Evolutionary conservation across 1,140 invertebrate species (phyloP), one percentile per base, ranked within the genome.

Genomic region (Drosophila takahashii): DNA sequence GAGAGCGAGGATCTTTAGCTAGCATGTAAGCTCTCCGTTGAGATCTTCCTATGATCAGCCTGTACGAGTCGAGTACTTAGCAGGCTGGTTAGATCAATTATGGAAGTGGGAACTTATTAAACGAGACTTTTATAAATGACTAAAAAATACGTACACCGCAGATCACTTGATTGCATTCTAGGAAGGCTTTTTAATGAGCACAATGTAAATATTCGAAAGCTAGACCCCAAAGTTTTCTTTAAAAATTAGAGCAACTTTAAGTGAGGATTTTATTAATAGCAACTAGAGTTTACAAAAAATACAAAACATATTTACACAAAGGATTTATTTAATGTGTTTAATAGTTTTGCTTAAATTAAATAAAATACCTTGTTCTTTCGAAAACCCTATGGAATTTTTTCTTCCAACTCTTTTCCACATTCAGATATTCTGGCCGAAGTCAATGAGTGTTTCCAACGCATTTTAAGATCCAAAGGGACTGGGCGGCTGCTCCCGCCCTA

Each of bases 71-170:
- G 66, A 36, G 50, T 70, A 70, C 66, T 70, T 70, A 70, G 51
- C 66, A 70, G 41, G 27, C 36, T 70, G 65, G 64, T 57, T 70
- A 57, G 66, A 70, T 70, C 66, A 70, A 70, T 70, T 70, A 70
- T 70, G 34, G 48, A 18, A 70, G 22, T 56, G 51, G 34, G 47
- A 41, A 48, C 50, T 69, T 69, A 56, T 56, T 70, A 69, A 70
- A 39, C 65, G 64, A 67, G 44, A 51, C 45, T 65, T 65, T 65
- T 18, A 32, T 41, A 42, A 66, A 67, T 65, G 59, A 42, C 59
- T 67, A 34, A 65, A 67, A 67, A 42, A 42, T 64, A 64, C 16
- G 15, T 13, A 56, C n/a, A 39, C 4, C 3, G 15, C 7, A 15
- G 62, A 66, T 66, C n/a, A 15, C 26, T 41, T 41, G 62, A 66